Evolutionary conservation across 2,797 vertebrate genomes (phyloP).

Genomic region (Sphenodon punctatus): DNA sequence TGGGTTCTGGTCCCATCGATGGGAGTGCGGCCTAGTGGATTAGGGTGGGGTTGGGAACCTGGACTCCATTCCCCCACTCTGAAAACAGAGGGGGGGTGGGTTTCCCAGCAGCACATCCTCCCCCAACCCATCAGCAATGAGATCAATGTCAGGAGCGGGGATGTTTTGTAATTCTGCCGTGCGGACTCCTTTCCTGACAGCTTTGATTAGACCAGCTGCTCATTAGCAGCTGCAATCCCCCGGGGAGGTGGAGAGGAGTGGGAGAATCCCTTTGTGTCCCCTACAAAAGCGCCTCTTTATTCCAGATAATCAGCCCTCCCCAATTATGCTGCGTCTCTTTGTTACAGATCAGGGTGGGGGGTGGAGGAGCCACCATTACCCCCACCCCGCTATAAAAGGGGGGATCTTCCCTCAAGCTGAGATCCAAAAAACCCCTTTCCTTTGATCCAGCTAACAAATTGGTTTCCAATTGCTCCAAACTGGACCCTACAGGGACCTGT

Average conservation of each 20-base stretch:
- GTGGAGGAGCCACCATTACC: too few species aligned
- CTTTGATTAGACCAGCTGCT: neutral
- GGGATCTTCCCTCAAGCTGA: too few species aligned
- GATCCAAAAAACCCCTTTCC: neutral
- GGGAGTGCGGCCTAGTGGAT: too few species aligned
- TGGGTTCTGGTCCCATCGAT: too few species aligned
- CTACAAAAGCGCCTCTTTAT: neutral
- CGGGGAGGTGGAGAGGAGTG: accelerated
- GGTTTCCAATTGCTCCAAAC: neutral
- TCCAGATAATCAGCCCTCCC: neutral
- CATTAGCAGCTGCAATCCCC: neutral
- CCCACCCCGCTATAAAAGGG: neutral
- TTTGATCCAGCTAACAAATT: neutral
- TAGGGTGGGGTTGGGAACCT: too few species aligned
- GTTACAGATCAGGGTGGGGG: neutral
- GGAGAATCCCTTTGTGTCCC: neutral
- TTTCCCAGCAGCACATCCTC: neutral
- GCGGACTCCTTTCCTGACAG: neutral
- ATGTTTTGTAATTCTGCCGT: neutral
- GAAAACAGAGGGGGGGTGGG: neutral
- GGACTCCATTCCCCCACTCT: too few species aligned
- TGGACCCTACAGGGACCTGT: neutral
- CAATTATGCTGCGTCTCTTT: neutral
- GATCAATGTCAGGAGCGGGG: neutral
- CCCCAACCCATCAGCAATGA: neutral